A percentile compares a stretch with the other conserved stretches of the same genome.
Conservation (phyloP, 2,113 vertebrate species). For the Theropithecus gelada region DNA sequence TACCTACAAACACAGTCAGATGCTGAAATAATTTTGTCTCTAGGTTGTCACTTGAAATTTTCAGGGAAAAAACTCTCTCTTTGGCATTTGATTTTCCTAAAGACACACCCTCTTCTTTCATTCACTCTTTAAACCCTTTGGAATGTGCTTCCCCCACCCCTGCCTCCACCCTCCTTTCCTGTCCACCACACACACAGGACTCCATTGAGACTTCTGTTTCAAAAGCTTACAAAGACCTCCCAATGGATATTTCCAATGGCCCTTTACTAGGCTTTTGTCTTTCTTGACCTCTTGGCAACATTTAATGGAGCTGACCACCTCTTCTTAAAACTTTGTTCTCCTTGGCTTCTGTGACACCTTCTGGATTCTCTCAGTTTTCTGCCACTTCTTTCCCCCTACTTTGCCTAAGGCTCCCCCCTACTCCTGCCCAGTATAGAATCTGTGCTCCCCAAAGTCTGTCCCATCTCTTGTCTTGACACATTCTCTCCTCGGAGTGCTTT, state of each 20-base stretch:
- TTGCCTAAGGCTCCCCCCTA: neutral
- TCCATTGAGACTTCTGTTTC: conserved; percentile 13
- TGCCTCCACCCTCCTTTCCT: neutral
- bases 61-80: neutral
- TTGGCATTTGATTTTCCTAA: neutral
- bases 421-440: neutral
- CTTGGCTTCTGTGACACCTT: neutral
- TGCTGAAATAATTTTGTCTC: neutral
- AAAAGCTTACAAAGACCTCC: neutral
- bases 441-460: neutral
- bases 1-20: neutral
- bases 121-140: conserved; percentile 41
- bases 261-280: conserved; percentile 2
- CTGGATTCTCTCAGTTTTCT: neutral
- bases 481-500: neutral
- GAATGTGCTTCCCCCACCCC: neutral
- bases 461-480: neutral
- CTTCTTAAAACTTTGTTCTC: neutral
- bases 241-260: neutral
- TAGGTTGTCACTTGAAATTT: neutral
- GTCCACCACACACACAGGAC: neutral
- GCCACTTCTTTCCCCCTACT: neutral
- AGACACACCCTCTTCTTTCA: conserved; percentile 27
- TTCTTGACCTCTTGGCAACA: neutral
- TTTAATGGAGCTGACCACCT: neutral